Conservation (phyloP, 2,113 vertebrate species). For the Empidonax traillii region DNA sequence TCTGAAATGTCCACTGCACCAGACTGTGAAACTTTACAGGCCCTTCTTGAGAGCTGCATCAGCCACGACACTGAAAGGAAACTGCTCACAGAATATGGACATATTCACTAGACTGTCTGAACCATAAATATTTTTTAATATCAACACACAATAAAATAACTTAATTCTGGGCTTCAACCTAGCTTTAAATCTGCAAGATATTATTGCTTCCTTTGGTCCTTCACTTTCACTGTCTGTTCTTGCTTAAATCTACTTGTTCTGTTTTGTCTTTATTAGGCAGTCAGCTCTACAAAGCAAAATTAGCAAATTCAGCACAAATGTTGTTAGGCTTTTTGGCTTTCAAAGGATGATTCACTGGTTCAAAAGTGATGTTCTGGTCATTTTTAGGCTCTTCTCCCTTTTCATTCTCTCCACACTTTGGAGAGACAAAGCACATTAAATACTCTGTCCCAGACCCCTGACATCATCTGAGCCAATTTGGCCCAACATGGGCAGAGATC, state of each 20-base stretch:
- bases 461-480: neutral
- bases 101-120: neutral
- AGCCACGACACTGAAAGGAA: neutral
- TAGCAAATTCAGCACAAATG: neutral
- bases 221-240: neutral
- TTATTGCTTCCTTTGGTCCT: neutral
- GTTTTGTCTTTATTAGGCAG: neutral
- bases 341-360: neutral
- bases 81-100: neutral
- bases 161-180: neutral
- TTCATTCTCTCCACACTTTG: neutral
- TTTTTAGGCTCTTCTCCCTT: neutral
- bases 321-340: neutral
- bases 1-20: neutral
- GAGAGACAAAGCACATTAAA: neutral
- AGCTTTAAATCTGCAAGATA: neutral
- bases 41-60: neutral
- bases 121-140: neutral
- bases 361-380: neutral
- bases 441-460: neutral
- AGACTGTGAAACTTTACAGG: neutral
- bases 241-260: neutral
- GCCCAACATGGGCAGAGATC: neutral
- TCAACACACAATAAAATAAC: neutral
- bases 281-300: neutral